Evolutionary conservation across 2,888 invertebrate genomes (phyloP), one percentile per base, ranked within the genome.

Genomic region (Sphinx pinastri): DNA sequence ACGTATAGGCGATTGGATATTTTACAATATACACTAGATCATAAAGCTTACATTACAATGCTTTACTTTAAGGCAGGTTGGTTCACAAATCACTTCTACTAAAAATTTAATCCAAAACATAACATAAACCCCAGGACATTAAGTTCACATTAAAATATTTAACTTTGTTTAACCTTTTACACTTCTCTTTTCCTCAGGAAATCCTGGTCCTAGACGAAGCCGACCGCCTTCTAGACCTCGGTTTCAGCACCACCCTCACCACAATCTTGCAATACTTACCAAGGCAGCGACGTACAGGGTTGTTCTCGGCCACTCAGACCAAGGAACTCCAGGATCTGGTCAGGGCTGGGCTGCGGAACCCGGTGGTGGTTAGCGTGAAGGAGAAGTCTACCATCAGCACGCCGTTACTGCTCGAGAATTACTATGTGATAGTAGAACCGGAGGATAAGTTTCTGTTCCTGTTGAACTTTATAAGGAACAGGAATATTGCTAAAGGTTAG

Each of bases 261-360:
- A 97, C 97, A 16, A 99, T 99, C 78, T 94, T 99, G 6, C 96
- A 97, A 76, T 98, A 97, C 88, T 90, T 99, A 55, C 99, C 99
- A 0, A 96, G 98, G 52, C 98, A 99, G 84, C 95, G 99, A 49
- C 95, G 99, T 77, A 99, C 99, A 0, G 99, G 99, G 0, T 94
- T 99, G n/a, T 99, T 99, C 93, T 99, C 99, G 0, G 99, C 99
- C 0, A 99, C 99, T 1, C 99, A 99, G 92, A 99, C 99, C 0
- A 98, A 98, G 83, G 98, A 99, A 89, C 95, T 99, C 0, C 96
- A 98, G 74, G 97, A 98, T 81, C 91, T 99, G 14, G 97, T 99
- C 68, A 95, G 99, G 78, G 99, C 99, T 4, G 99, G 99, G 0
- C 91, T 99, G 8, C 94, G 99, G 76, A 99, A 99, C 93, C 99